Evolutionary conservation across 2,113 vertebrate genomes (phyloP), one percentile per base, ranked within the genome.

Genomic region (Tauraco erythrolophus): DNA sequence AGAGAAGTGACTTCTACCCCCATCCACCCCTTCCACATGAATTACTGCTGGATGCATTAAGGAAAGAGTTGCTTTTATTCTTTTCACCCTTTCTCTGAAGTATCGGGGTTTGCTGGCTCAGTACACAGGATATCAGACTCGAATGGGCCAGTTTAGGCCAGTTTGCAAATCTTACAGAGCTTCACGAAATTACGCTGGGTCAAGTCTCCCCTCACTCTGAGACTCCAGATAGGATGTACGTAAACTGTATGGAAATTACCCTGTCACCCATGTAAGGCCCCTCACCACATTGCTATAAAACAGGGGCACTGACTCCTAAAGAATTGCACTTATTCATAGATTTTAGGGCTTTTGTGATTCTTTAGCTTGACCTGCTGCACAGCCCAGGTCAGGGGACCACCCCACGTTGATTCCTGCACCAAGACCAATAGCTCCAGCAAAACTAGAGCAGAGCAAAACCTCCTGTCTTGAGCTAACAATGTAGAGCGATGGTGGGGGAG

Each of bases 281-380:
- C 91, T 95, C 72, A 75, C 50, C 89, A 91, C 84, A 94, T 75
- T 89, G 84, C 93, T 94, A 30, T 96, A 96, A 97, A 96, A 89
- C 27, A 6, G 30, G 64, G 80, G 95, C 94, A 95, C 84, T 92
- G 91, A 96, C 68, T 97, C 89, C 35, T 62, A 74, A 96, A 89
- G 96, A 96, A 94, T 14, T 74, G 51, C 89, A 87, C 84, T 97
- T 92, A 94, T 94, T 96, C 91, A 94, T 46, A 94, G 93, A 89
- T 94, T 96, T 96, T 84, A 94, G 80, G 84, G 86, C 68, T 30
- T 96, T 97, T 96, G 96, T 94, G 83, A 86, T 81, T 50, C 76
- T 94, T 95, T 81, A 84, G 85, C 84, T 87, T 94, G 96, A 96
- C 89, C 95, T 88, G 78, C 58, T 68, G 76, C 48, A 22, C 66